Evolutionary conservation across 2,113 vertebrate species (phyloP).

Genomic region (Barbus barbus): DNA sequence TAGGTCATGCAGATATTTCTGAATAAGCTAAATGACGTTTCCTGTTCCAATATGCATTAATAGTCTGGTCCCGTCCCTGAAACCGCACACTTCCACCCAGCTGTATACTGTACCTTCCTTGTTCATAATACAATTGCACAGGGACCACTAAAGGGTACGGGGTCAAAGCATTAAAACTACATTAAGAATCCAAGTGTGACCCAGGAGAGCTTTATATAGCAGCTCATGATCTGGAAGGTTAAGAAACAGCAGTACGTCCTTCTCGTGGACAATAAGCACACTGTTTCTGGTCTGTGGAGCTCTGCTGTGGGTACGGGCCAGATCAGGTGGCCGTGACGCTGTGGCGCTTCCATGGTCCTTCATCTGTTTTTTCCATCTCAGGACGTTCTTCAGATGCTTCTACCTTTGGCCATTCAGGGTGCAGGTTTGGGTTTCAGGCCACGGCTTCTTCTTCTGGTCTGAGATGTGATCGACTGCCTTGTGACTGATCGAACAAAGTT

Average conservation of each 20-base stretch:
- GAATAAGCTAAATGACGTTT: constrained; percentile 25
- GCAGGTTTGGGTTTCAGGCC: constrained; percentile 49
- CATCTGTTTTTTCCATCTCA: constrained; percentile 73
- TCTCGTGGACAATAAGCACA: constrained; percentile 88
- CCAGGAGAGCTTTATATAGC: constrained; percentile 62
- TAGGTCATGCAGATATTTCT: not conserved
- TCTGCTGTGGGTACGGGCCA: constrained; percentile 74
- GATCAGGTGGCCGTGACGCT: constrained; percentile 85
- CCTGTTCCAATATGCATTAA: not conserved
- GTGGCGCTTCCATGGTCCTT: constrained; percentile 73
- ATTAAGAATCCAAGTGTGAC: constrained; percentile 54
- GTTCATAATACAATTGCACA: constrained; percentile 3
- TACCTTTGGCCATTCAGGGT: not conserved
- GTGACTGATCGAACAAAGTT: not conserved
- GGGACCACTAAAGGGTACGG: constrained; percentile 7
- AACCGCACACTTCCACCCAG: constrained; percentile 28
- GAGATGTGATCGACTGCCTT: not conserved
- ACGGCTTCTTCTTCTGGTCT: not conserved
- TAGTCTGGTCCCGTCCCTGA: not conserved
- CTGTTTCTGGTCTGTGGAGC: constrained; percentile 81
- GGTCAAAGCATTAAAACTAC: constrained; percentile 12
- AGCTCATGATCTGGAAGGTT: constrained; percentile 78
- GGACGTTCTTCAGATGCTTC: constrained; percentile 58
- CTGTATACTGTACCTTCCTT: constrained; percentile 16
- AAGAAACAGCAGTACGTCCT: constrained; percentile 85